Base-by-base conservation (phyloP, 2,888 invertebrate species). In the Branchipolynoe longqiensis region DNA sequence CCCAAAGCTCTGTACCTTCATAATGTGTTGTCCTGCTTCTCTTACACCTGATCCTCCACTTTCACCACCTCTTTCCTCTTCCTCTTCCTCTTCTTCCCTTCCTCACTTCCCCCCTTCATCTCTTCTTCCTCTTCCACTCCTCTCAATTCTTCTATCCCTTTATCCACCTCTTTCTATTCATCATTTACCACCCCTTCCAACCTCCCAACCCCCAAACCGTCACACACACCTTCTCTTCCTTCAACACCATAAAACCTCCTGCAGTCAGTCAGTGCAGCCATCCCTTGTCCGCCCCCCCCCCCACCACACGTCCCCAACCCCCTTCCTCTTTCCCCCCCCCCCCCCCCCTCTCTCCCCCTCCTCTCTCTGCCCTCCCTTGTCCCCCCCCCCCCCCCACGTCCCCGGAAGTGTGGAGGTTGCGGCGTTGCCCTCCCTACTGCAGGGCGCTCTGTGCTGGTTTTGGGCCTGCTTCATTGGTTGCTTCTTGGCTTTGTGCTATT, bases 401-500 rank as follows among this genome's bases (percentile, higher is more conserved):
- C 48, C n/a, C n/a, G n/a, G n/a, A n/a, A n/a, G 48, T 18, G 48
- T 48, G 48, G 18, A 48, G 8, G 8, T 12, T 12, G 8, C 48
- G 48, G 48, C 48, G 8, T 8, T 48, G 48, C 18, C 8, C 18
- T 48, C 18, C 8, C 18, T 18, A 48, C n/a, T 58, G n/a, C 58
- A 58, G 58, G n/a, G 58, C 18, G 48, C 18, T 18, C 48, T 18
- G 8, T 48, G 48, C 48, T 18, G 62, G 28, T 38, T 33, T 22
- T 6, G 69, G 69, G 69, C 69, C 38, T 69, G 69, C 69, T 69
- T 62, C 38, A 3, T 69, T 36, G 69, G 3, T 38, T 69, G 69
- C 69, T 69, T 69, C 12, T 69, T 31, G 12, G 38, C 69, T 69
- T 69, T 33, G 69, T 69, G 38, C 38, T 14, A 18, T 48, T 48